phyloP scores from a whole-genome alignment of 2,797 vertebrate genomes.

The Lerista edwardsae region DNA sequence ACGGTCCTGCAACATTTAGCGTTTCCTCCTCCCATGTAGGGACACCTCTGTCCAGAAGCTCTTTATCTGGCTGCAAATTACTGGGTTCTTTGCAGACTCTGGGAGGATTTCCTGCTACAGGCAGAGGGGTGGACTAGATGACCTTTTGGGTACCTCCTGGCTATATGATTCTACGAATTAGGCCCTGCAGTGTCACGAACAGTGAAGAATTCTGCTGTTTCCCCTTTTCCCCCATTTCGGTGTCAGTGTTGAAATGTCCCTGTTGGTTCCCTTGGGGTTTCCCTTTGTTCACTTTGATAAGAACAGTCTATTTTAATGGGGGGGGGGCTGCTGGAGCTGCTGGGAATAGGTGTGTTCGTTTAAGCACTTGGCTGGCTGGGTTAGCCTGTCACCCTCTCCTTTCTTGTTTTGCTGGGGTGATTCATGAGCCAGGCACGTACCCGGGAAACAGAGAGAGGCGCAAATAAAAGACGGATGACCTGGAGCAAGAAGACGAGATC shows the following conservation, averaged over 20 bases:
- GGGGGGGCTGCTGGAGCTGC: background rate
- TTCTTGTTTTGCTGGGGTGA: slow-evolving; percentile 24
- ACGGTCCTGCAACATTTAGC: no score
- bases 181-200: no score
- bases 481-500: background rate
- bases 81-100: no score
- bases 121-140: no score
- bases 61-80: no score
- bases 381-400: background rate
- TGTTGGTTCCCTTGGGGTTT: background rate
- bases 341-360: slow-evolving; percentile 14
- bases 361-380: background rate
- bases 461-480: background rate
- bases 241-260: background rate
- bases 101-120: no score
- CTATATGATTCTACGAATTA: background rate
- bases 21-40: no score
- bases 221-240: background rate
- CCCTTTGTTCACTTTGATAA: background rate
- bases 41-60: no score
- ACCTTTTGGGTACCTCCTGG: no score
- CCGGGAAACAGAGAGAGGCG: background rate
- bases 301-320: background rate
- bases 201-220: background rate
- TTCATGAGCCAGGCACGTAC: slow-evolving; percentile 12